Conservation (phyloP, 2,113 vertebrate species). For the Channa argus region DNA sequence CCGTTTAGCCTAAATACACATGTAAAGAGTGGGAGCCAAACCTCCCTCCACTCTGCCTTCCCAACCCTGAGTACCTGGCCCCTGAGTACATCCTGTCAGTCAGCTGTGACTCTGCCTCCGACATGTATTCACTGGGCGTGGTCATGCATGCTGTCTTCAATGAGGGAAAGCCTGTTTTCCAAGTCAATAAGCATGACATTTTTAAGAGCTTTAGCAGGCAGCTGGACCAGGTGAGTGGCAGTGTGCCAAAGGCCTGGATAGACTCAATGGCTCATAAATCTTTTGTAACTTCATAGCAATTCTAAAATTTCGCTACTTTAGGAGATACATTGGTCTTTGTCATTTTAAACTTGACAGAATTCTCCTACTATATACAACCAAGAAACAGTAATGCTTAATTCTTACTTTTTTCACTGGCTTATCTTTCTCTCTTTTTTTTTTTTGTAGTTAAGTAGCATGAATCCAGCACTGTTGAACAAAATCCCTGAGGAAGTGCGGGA, state of each 20-base stretch:
- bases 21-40: conserved; percentile 99
- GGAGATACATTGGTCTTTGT: background rate
- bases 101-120: conserved; percentile 96
- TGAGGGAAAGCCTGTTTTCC: conserved; percentile 96
- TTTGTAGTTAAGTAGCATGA: conserved; percentile 92
- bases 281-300: too few relatives aligned
- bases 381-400: background rate
- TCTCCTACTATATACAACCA: background rate
- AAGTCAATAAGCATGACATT: conserved; percentile 98
- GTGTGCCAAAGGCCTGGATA: background rate
- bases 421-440: background rate
- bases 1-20: conserved; percentile 88
- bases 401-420: too few relatives aligned
- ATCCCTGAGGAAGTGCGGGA: conserved; percentile 94
- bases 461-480: conserved; percentile 86
- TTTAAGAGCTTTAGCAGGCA: conserved; percentile 99
- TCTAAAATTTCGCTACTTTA: too few relatives aligned
- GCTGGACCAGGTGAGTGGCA: conserved; percentile 91
- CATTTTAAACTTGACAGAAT: background rate
- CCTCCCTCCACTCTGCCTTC: conserved; percentile 94
- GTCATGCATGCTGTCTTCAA: conserved; percentile 96
- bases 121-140: conserved; percentile 98
- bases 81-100: conserved; percentile 98
- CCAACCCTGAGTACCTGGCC: conserved; percentile 97
- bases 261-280: background rate